Evolutionary conservation across 2,113 vertebrate genomes (phyloP).

Genomic region (Suricata suricatta): DNA sequence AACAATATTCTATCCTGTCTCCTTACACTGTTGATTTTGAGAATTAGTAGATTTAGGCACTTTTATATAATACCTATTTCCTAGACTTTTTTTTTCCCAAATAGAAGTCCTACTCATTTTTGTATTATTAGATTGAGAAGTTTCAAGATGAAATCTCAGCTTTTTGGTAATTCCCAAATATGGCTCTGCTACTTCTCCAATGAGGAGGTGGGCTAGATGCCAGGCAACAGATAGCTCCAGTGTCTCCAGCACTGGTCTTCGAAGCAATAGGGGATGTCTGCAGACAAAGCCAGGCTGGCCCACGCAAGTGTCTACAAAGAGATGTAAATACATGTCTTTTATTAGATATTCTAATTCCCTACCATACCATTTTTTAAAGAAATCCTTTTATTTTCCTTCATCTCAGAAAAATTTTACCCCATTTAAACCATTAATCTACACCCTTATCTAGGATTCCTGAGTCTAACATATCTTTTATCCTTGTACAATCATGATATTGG

Average conservation of each 20-base stretch:
- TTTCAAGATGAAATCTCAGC: not conserved
- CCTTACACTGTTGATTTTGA: not conserved
- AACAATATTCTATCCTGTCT: not conserved
- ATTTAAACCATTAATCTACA: not conserved
- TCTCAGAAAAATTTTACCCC: not conserved
- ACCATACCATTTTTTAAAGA: not conserved
- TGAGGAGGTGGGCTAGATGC: not conserved
- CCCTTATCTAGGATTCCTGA: not conserved
- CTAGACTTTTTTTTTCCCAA: not conserved
- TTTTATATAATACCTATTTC: not conserved
- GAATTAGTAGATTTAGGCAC: not conserved
- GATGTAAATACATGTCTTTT: not conserved
- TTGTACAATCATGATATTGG: too few relatives aligned
- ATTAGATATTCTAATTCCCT: not conserved
- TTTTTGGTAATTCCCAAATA: not conserved
- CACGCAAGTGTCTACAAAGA: not conserved
- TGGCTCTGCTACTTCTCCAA: not conserved
- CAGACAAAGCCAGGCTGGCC: not conserved
- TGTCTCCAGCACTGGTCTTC: too few relatives aligned
- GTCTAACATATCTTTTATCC: accelerated
- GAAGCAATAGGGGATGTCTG: not conserved
- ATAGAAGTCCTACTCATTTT: not conserved
- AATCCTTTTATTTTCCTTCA: not conserved
- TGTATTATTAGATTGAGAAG: not conserved
- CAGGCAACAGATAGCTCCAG: not conserved